These are phyloP conservation scores for Peromyscus leucopus DNA, from an alignment of 2,113 vertebrate genomes.

Conservation along the genomic window DNA sequence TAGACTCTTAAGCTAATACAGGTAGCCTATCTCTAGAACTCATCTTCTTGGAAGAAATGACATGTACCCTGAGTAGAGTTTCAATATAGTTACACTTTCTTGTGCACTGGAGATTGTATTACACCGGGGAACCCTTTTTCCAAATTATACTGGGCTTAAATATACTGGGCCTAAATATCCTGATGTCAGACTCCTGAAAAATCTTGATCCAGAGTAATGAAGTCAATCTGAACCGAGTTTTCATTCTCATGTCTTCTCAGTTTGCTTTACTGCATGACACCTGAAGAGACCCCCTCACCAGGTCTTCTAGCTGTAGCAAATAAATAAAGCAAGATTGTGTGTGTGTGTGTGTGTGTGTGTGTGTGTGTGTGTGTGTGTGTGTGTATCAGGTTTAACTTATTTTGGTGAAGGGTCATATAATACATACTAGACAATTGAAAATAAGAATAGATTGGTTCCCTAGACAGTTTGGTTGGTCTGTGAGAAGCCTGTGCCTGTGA, in stretches of 20 bases:
- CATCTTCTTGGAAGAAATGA: neutral
- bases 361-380: no score
- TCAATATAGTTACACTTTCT: neutral
- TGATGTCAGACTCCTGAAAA: neutral
- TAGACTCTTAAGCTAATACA: neutral
- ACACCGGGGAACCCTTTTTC: neutral
- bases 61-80: neutral
- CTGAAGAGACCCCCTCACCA: neutral
- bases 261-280: neutral
- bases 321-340: neutral
- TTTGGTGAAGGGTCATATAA: conserved; percentile 23
- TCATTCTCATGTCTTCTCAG: neutral
- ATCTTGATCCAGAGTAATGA: neutral
- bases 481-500: neutral
- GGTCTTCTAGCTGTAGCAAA: neutral
- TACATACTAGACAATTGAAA: neutral
- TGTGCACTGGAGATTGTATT: neutral
- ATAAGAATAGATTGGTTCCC: neutral
- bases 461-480: neutral
- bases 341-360: no score
- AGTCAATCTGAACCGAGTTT: neutral
- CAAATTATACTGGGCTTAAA: neutral
- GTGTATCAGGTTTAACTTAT: neutral
- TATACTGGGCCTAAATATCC: neutral
- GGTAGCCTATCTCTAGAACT: neutral